phyloP scores from a whole-genome alignment of 2,888 invertebrate species.

The Sturmia bella region DNA sequence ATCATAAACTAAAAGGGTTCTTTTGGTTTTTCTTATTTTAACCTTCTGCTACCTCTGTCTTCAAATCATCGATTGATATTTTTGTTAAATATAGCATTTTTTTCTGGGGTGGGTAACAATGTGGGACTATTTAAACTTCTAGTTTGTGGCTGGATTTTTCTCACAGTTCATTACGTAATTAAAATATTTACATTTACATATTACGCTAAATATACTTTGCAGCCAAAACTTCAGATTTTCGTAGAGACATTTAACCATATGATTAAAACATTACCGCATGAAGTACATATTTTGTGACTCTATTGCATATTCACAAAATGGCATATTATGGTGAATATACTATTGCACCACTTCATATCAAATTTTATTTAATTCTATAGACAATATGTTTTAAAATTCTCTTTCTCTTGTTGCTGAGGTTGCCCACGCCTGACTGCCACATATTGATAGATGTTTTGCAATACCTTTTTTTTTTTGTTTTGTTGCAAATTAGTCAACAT shows the following conservation, averaged over 20 bases:
- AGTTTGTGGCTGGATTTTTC: too few relatives aligned
- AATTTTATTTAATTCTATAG: too few relatives aligned
- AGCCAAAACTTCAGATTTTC: too few relatives aligned
- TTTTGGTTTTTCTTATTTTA: slow-evolving; percentile 5
- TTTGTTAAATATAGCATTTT: slow-evolving; percentile 22
- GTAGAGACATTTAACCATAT: too few relatives aligned
- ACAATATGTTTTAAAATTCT: not conserved
- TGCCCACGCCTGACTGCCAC: not conserved
- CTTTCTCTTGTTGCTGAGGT: not conserved
- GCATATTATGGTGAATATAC: too few relatives aligned
- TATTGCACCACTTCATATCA: too few relatives aligned
- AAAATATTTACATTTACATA: too few relatives aligned
- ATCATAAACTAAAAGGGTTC: slow-evolving; percentile 40
- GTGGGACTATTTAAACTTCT: not conserved
- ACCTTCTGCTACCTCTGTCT: slow-evolving; percentile 12
- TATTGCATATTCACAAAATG: too few relatives aligned
- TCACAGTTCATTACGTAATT: too few relatives aligned
- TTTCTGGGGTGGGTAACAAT: not conserved
- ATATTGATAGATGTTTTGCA: slow-evolving; percentile 42
- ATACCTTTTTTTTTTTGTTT: slow-evolving; percentile 3
- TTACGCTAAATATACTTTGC: too few relatives aligned
- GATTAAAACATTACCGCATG: too few relatives aligned
- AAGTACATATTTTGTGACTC: too few relatives aligned
- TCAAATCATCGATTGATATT: slow-evolving; percentile 51
- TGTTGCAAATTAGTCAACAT: slow-evolving; percentile 62